These are phyloP conservation scores for Hydrolagus colliei DNA, from an alignment of 2,797 vertebrate species.

Conservation along the genomic window DNA sequence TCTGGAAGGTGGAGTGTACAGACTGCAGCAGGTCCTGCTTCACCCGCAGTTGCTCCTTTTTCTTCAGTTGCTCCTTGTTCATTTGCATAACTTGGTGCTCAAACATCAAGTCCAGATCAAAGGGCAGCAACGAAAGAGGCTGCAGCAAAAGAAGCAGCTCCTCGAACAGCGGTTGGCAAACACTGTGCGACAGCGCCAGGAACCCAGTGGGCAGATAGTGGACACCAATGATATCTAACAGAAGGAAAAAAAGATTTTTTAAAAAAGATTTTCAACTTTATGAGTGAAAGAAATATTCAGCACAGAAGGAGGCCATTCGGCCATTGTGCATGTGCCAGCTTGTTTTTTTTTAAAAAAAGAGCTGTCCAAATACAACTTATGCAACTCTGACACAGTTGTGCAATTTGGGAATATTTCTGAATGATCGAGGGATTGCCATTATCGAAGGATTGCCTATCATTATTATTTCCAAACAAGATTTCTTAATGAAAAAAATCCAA, in stretches of 20 bases:
- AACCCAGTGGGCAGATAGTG: constrained; percentile 87
- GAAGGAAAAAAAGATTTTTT: background rate
- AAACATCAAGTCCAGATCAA: constrained; percentile 86
- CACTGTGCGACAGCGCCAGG: constrained; percentile 73
- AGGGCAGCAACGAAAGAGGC: constrained; percentile 87
- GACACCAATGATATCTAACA: constrained; percentile 69
- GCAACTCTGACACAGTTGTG: too few species aligned
- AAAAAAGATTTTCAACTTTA: too few species aligned
- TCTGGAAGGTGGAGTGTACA: constrained; percentile 80
- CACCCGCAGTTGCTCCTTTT: constrained; percentile 80
- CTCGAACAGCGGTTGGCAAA: constrained; percentile 77
- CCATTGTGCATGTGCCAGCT: too few species aligned
- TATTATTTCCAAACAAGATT: too few species aligned
- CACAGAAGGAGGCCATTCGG: too few species aligned
- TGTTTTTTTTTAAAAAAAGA: too few species aligned
- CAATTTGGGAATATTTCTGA: too few species aligned
- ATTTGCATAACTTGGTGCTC: constrained; percentile 80
- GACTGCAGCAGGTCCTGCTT: constrained; percentile 73
- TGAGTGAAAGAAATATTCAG: too few species aligned
- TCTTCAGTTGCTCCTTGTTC: constrained; percentile 75
- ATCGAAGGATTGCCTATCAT: too few species aligned
- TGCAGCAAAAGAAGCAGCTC: constrained; percentile 89
- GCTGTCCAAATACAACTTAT: too few species aligned
- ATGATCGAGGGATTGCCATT: too few species aligned
- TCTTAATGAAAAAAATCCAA: too few species aligned